phyloP scores from a whole-genome alignment of 2,113 vertebrate genomes.

The Trichomycterus rosablanca region DNA sequence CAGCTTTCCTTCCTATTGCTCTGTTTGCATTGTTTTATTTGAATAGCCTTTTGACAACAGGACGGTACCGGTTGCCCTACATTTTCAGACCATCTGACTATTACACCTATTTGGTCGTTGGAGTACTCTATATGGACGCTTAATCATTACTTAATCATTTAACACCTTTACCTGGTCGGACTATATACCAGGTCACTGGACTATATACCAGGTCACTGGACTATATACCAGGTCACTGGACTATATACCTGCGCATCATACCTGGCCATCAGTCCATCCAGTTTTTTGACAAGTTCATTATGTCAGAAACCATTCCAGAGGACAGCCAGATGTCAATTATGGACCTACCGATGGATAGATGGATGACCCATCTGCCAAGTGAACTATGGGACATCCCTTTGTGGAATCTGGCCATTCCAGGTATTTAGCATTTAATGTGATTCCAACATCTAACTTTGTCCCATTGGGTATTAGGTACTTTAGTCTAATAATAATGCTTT shows the following conservation, averaged over 20 bases:
- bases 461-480: too few relatives aligned
- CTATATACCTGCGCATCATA: too few relatives aligned
- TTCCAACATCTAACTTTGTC: too few relatives aligned
- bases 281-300: slow-evolving; percentile 30
- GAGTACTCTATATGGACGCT: too few relatives aligned
- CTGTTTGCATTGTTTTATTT: slow-evolving; percentile 7
- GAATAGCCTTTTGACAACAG: slow-evolving; percentile 1
- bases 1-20: background rate
- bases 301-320: slow-evolving; percentile 47
- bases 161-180: too few relatives aligned
- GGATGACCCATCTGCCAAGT: slow-evolving; percentile 79
- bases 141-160: too few relatives aligned
- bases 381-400: slow-evolving; percentile 79
- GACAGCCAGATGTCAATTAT: slow-evolving; percentile 43
- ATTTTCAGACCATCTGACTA: too few relatives aligned
- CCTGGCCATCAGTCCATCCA: too few relatives aligned
- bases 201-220: too few relatives aligned
- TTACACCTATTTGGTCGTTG: background rate
- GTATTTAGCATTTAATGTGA: slow-evolving; percentile 63
- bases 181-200: too few relatives aligned
- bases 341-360: slow-evolving; percentile 65
- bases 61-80: background rate
- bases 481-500: too few relatives aligned
- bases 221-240: too few relatives aligned
- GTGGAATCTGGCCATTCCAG: slow-evolving; percentile 81